Evolutionary conservation across 2,888 invertebrate genomes (phyloP).

Genomic region (Cryptocephalus primarius): DNA sequence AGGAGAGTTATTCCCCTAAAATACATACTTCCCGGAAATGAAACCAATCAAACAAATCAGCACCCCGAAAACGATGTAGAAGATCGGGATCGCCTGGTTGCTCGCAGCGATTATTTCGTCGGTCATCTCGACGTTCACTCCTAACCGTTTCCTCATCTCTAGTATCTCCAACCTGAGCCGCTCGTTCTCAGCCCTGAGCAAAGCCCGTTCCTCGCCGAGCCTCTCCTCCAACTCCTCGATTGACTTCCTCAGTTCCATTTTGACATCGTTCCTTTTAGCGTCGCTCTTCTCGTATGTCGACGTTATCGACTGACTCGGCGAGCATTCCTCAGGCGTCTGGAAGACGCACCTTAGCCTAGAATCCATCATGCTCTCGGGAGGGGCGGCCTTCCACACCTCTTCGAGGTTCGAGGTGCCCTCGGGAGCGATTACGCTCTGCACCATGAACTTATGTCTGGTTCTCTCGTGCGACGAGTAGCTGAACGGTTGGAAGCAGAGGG

Average conservation of each 20-base stretch:
- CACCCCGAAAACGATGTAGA: too few relatives aligned
- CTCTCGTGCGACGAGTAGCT: constrained; percentile 87
- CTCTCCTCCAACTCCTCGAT: constrained; percentile 19
- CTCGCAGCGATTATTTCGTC: too few relatives aligned
- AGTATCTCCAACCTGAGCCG: too few relatives aligned
- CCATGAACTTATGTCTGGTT: constrained; percentile 99
- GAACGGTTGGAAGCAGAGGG: constrained; percentile 93
- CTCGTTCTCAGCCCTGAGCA: too few relatives aligned
- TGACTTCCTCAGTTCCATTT: constrained; percentile 22
- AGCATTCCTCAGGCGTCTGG: constrained; percentile 48
- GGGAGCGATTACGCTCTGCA: constrained; percentile 86
- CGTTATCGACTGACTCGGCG: constrained; percentile 30
- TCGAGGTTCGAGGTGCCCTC: constrained; percentile 49
- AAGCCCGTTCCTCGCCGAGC: neutral
- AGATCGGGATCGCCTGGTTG: too few relatives aligned
- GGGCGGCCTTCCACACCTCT: constrained; percentile 78
- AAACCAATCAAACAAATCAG: too few relatives aligned
- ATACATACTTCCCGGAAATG: too few relatives aligned
- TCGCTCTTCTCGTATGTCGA: neutral
- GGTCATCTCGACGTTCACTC: too few relatives aligned
- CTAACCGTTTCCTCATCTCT: too few relatives aligned
- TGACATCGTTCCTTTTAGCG: constrained; percentile 8
- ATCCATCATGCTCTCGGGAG: constrained; percentile 82
- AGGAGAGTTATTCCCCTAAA: too few relatives aligned
- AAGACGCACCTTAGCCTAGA: constrained; percentile 95